Evolutionary conservation across 64 coral and sea anemone genomes (phyloP), one percentile per base, ranked within the genome.

Genomic region (Stichodactyla mertensii): DNA sequence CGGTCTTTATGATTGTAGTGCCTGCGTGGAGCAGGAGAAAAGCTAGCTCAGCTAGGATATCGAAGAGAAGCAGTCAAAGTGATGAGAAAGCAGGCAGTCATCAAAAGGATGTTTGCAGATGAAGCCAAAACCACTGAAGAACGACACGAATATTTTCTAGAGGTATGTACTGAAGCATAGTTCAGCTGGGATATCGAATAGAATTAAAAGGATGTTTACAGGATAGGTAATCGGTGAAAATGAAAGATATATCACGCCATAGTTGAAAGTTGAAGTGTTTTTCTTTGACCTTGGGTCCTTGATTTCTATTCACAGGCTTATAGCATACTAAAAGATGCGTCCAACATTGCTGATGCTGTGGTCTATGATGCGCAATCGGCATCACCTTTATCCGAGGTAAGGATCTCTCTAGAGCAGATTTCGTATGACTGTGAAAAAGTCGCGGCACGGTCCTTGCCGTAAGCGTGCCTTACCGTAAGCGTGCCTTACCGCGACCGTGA

Each of bases 11-110:
- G 3, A 55, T 13, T 80, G n/a, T 52, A 98, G 95, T 89, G 94
- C 82, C 85, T 98, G 0, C 77, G 80, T n/a, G 71, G 80, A 69
- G 87, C 92, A 6, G 66, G 85, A 52, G 87, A 81, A 36, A 87
- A 83, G 11, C 74, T 98, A 60, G 57, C 67, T 18, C 70, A 77
- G 51, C 85, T 94, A 22, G 95, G 95, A 16, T 92, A 88, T 82
- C 93, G 88, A 71, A 86, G 92, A 62, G 95, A 98, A 83, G 92
- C 92, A n/a, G 87, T 94, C 45, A 91, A 90, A 24, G 84, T 94
- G 20, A 94, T 92, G 87, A 24, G 69, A 15, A 94, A 89, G 86
- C 87, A 87, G 52, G 89, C 90, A 16, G 85, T 80, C 6, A 74
- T 98, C 36, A 92, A 85, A 57, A 94, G 85, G 83, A 22, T 88